Evolutionary conservation across 1,140 invertebrate species (phyloP), one percentile per base, ranked within the genome.

Genomic region (Lethrus apterus): DNA sequence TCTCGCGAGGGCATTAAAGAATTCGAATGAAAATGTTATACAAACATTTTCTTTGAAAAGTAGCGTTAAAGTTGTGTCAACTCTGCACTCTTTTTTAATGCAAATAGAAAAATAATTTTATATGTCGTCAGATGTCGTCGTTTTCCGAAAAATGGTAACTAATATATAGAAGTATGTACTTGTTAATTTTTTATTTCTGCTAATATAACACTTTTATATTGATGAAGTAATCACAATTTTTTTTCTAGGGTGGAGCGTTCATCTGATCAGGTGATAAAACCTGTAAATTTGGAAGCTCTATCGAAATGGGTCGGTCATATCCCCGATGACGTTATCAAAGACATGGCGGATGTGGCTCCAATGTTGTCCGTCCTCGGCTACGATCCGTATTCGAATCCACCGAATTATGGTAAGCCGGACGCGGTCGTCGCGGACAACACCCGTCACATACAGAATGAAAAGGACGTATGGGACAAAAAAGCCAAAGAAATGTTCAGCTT

Each of bases 241-340:
- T 59, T 58, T 74, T 74, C 34, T 73, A 97, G 93, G 70, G 89
- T 94, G 56, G 95, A 99, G 70, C 79, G 93, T 44, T 98, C 94
- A 10, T 95, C 93, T 49, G 95, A 99, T 74, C 95, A 99, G 77
- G 94, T 99, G 40, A 92, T 98, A 63, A 97, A 97, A 66, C 93
- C 96, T 4, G 86, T 99, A 9, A 98, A 98, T 74, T 70, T 93
- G 47, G 93, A 98, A 70, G 95, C 95, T 5, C 70, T 99, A 34
- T 83, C 83, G 51, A 97, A 96, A 72, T 99, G 96, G 96, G 93
- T 96, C 24, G 92, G 89, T 24, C 75, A 86, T 54, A 84, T 98
- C 62, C 93, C 93, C 15, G 76, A 80, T 15, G 92, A 97, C 68
- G 92, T 96, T 17, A 78, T 93, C 21, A 74, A 76, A 50, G 88